These are phyloP conservation scores for Picus viridis DNA, from an alignment of 2,797 vertebrate genomes.

Conservation along the genomic window DNA sequence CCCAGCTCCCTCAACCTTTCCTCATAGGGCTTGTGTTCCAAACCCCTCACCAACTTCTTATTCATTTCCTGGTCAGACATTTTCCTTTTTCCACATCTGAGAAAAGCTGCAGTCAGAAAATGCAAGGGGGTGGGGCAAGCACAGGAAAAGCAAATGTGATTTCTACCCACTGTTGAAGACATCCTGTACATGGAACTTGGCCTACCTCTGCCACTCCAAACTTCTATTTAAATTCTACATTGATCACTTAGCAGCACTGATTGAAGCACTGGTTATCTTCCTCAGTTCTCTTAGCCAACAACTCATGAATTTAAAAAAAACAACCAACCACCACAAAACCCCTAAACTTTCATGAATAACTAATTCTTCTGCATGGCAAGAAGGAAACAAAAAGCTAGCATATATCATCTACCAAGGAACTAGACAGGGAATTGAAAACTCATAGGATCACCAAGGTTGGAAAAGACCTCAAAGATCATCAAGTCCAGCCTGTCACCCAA, in stretches of 20 bases:
- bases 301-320: neutral
- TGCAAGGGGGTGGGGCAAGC: neutral
- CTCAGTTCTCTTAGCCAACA: neutral
- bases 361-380: neutral
- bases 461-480: too few species aligned
- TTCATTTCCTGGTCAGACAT: neutral
- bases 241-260: fast-evolving
- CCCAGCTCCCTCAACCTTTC: too few species aligned
- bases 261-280: neutral
- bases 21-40: too few species aligned
- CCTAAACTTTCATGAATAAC: neutral
- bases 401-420: neutral
- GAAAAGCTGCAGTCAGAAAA: neutral
- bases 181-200: neutral
- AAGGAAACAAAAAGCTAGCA: neutral
- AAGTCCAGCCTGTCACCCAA: too few species aligned
- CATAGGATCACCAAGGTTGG: too few species aligned
- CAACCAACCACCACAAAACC: too few species aligned
- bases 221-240: neutral
- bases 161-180: neutral
- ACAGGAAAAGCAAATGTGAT: neutral
- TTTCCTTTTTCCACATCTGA: neutral
- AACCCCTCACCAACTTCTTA: too few species aligned
- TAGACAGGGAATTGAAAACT: neutral
- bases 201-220: neutral